Evolutionary conservation across 2,888 invertebrate species (phyloP).

Genomic region (Oscheius sp.): DNA sequence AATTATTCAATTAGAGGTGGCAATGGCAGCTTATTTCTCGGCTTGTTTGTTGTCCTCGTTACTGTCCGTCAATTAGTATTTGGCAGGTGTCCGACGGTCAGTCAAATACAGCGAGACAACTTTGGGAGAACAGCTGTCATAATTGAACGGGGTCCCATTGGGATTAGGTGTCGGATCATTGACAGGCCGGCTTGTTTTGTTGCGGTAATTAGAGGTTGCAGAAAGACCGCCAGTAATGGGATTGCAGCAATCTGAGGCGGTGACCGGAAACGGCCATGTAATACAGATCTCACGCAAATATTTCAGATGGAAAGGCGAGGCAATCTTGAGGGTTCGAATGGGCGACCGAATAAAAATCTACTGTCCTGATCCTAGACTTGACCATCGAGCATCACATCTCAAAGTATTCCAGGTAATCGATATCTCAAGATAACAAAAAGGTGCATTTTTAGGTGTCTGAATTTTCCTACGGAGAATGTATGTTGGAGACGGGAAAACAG

Average conservation of each 20-base stretch:
- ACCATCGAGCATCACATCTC: not conserved
- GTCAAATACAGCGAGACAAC: constrained; percentile 24
- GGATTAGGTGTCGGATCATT: constrained; percentile 33
- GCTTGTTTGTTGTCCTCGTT: constrained; percentile 29
- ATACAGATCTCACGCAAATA: not conserved
- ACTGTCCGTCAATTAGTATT: constrained; percentile 39
- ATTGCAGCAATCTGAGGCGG: constrained; percentile 30
- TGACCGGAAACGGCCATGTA: constrained; percentile 34
- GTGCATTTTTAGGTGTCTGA: constrained; percentile 20
- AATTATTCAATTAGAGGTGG: constrained; percentile 37
- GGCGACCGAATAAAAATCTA: constrained; percentile 21
- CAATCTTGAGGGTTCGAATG: constrained; percentile 18
- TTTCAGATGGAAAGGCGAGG: constrained; percentile 33
- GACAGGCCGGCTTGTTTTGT: constrained; percentile 27
- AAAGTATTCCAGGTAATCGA: constrained; percentile 23
- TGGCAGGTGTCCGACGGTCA: constrained; percentile 38
- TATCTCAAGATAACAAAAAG: not conserved
- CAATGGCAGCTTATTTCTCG: constrained; percentile 37
- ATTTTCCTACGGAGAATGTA: constrained; percentile 26
- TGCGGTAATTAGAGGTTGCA: constrained; percentile 31
- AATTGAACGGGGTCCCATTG: constrained; percentile 10
- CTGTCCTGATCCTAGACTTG: constrained; percentile 22
- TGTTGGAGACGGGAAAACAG: constrained; percentile 28
- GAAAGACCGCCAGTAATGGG: constrained; percentile 29
- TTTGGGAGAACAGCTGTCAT: constrained; percentile 21